phyloP scores from a whole-genome alignment of 2,113 vertebrate species.

The Dromas ardeola region DNA sequence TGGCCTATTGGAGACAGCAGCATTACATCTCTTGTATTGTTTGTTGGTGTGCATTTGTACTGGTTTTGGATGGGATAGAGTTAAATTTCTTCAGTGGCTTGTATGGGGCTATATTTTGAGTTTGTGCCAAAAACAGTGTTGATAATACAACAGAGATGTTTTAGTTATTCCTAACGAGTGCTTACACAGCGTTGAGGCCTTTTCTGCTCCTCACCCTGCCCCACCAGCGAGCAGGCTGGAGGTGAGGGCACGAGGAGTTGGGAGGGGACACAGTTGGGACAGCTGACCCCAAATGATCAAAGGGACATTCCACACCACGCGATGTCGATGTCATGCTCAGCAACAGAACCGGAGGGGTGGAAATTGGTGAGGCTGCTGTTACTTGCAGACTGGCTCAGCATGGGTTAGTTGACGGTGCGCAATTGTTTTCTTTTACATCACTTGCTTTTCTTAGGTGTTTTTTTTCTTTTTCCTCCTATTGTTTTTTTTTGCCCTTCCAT shows the following conservation, averaged over 20 bases:
- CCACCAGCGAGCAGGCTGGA: fast-evolving
- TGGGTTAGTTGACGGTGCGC: fast-evolving
- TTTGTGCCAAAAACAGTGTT: background rate
- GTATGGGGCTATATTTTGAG: background rate
- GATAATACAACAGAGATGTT: background rate
- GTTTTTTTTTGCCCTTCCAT: fast-evolving
- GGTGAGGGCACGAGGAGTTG: background rate
- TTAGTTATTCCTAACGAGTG: background rate
- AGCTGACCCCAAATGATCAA: background rate
- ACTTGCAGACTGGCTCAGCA: background rate
- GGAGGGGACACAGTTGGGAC: background rate
- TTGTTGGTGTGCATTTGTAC: background rate
- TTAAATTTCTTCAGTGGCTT: background rate
- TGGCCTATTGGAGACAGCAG: constrained; percentile 78
- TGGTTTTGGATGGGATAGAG: background rate
- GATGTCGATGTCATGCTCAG: fast-evolving
- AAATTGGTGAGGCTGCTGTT: background rate
- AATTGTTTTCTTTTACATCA: background rate
- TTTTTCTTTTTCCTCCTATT: background rate
- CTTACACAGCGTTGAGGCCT: background rate
- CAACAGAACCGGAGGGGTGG: background rate
- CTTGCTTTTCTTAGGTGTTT: background rate
- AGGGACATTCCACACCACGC: background rate
- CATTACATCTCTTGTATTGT: background rate
- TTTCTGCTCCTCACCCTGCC: background rate